Conservation (phyloP, 2,113 vertebrate genomes). For the Nyctereutes procyonoides region DNA sequence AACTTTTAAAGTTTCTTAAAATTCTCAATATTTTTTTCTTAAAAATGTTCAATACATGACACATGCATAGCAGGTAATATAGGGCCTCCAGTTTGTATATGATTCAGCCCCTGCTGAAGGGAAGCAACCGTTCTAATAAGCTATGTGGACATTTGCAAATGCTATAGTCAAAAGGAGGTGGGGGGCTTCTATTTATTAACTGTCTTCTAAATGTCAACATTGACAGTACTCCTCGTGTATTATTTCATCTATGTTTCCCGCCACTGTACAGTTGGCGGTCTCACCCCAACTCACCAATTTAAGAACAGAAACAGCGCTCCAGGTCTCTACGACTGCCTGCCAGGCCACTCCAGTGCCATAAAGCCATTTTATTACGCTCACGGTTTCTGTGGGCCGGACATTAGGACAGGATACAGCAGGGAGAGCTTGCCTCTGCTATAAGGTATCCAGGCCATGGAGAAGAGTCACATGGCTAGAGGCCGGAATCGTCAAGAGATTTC, state of each 20-base stretch:
- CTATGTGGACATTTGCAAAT: background rate
- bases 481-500: background rate
- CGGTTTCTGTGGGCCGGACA: background rate
- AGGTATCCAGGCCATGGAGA: background rate
- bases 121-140: conserved; percentile 1
- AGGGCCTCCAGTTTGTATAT: background rate
- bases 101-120: background rate
- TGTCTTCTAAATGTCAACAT: conserved; percentile 18
- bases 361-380: background rate
- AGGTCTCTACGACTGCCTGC: background rate
- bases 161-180: background rate
- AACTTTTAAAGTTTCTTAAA: background rate
- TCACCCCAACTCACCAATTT: background rate
- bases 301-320: background rate
- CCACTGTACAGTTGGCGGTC: background rate
- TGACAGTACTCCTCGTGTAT: background rate
- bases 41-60: background rate
- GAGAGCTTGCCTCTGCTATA: background rate
- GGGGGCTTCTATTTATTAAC: background rate
- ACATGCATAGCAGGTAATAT: background rate
- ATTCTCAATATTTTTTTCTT: too few species aligned
- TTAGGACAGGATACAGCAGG: background rate
- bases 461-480: background rate
- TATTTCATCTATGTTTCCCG: background rate
- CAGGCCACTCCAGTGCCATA: background rate